Evolutionary conservation across 2,113 vertebrate genomes (phyloP).

Genomic region (Toxotes chatareus): DNA sequence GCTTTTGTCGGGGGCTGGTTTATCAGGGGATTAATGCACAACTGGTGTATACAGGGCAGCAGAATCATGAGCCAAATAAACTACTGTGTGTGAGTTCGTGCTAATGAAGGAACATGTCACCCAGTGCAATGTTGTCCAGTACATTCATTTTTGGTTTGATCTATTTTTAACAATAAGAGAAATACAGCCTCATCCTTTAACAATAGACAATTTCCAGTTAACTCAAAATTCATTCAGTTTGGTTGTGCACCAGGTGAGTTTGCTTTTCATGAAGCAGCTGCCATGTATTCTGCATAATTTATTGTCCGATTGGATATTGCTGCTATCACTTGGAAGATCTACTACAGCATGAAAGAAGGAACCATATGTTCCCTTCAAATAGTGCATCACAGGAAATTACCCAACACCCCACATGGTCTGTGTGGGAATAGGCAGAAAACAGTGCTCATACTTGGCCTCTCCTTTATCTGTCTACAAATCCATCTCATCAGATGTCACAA

Average conservation of each 20-base stretch:
- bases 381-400: slow-evolving; percentile 22
- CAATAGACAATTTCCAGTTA: no score
- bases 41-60: no score
- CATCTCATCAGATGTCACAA: not conserved
- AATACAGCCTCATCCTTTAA: no score
- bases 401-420: not conserved
- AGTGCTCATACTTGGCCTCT: not conserved
- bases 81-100: no score
- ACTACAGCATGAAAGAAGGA: not conserved
- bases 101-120: no score
- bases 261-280: not conserved
- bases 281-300: not conserved
- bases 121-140: not conserved
- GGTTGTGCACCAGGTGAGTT: not conserved
- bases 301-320: not conserved
- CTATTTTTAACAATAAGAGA: not conserved
- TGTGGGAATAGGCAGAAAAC: not conserved
- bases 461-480: not conserved
- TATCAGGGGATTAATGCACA: no score
- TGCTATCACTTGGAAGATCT: not conserved
- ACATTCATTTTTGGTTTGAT: no score
- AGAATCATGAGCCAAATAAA: no score
- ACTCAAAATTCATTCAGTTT: no score
- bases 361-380: not conserved
- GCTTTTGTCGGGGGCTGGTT: no score